Evolutionary conservation across 2,113 vertebrate genomes (phyloP).

Genomic region (Indicator maculatus): DNA sequence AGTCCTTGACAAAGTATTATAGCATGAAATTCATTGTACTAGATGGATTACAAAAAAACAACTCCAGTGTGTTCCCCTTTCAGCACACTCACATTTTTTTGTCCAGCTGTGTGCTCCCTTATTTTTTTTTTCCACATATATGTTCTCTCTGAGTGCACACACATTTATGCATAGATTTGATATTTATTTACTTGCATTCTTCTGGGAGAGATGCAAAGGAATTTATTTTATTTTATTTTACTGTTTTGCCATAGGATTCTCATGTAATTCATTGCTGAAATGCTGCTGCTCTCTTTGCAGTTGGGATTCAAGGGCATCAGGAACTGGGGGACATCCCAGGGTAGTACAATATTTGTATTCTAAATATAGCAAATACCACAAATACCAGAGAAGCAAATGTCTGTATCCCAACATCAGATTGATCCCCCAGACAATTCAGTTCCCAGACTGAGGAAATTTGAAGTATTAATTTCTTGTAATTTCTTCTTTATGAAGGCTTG

Average conservation of each 20-base stretch:
- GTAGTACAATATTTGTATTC: slow-evolving; percentile 63
- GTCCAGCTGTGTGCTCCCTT: not conserved
- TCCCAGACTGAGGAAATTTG: slow-evolving; percentile 61
- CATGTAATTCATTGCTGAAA: slow-evolving; percentile 2
- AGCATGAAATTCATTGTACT: not conserved
- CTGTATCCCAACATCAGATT: slow-evolving; percentile 56
- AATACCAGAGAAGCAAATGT: slow-evolving; percentile 65
- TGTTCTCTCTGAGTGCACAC: not conserved
- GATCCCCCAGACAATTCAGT: slow-evolving; percentile 58
- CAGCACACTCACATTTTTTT: not conserved
- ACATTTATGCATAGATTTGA: not conserved
- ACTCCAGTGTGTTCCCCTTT: not conserved
- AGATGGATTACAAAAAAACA: not conserved
- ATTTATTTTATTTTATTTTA: no score
- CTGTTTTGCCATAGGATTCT: not conserved
- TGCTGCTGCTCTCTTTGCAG: not conserved
- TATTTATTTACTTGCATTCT: slow-evolving; percentile 36
- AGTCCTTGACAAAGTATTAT: not conserved
- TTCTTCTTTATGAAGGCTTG: not conserved
- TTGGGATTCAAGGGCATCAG: slow-evolving; percentile 17
- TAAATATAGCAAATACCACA: slow-evolving; percentile 68
- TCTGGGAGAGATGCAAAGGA: slow-evolving; percentile 1
- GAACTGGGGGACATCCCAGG: slow-evolving; percentile 46
- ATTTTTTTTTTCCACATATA: not conserved
- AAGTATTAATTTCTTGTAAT: slow-evolving; percentile 51